Conservation (phyloP, 2,797 vertebrate genomes). For the Gymnopithys bicolor region DNA sequence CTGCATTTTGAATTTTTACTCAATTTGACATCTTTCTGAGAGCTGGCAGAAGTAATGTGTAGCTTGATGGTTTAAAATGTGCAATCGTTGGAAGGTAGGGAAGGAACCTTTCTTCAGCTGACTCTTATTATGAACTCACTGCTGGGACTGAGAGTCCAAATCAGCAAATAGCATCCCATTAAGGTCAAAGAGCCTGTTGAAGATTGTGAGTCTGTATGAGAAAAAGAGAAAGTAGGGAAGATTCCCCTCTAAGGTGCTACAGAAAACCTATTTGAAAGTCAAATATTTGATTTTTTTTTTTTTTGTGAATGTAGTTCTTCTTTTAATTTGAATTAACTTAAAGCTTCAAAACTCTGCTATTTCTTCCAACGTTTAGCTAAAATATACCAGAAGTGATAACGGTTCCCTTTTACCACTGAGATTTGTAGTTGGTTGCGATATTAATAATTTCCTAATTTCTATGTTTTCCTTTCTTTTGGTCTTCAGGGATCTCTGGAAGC, state of each 20-base stretch:
- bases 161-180: constrained; percentile 26
- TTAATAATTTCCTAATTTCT: constrained; percentile 66
- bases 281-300: constrained; percentile 8
- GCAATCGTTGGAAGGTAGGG: neutral
- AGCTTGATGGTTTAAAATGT: neutral
- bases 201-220: neutral
- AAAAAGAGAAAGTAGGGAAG: neutral
- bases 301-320: neutral
- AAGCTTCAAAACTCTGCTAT: neutral
- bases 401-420: constrained; percentile 21
- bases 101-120: constrained; percentile 43
- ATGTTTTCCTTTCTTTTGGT: constrained; percentile 41
- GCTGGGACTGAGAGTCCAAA: constrained; percentile 15
- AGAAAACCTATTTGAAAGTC: constrained; percentile 19
- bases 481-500: constrained; percentile 53
- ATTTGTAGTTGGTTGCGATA: constrained; percentile 22
- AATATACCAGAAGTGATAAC: constrained; percentile 16
- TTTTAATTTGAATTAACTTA: neutral
- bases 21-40: constrained; percentile 37
- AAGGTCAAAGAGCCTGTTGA: constrained; percentile 27
- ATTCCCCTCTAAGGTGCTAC: constrained; percentile 7
- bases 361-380: constrained; percentile 18
- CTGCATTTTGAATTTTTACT: constrained; percentile 46
- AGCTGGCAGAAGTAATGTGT: neutral
- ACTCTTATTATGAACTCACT: constrained; percentile 43